Percentiles rank a stretch among this genome's conserved stretches.
Evolutionary conservation across 2,888 invertebrate genomes (phyloP).

Genomic region (Allygus modestus): DNA sequence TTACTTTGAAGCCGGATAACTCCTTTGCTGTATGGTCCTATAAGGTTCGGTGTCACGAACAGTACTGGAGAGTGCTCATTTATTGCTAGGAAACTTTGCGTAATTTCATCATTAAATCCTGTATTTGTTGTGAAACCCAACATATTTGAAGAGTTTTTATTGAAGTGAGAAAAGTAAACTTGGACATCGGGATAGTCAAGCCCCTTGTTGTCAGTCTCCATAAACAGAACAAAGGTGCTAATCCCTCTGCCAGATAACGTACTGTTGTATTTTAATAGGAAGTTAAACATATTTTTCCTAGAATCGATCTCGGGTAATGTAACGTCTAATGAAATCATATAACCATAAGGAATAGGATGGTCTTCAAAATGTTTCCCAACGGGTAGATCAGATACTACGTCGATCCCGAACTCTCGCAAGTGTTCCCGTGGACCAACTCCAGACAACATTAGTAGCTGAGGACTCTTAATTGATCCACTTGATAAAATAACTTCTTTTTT

Average conservation of each 20-base stretch:
- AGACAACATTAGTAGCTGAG: conserved; percentile 90
- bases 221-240: conserved; percentile 72
- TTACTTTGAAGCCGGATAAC: conserved; percentile 65
- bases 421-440: conserved; percentile 82
- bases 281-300: conserved; percentile 70
- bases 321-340: conserved; percentile 68
- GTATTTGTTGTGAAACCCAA: neutral
- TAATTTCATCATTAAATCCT: neutral
- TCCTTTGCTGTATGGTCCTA: conserved; percentile 73
- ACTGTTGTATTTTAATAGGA: conserved; percentile 75
- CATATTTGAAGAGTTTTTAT: conserved; percentile 57
- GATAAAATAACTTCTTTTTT: conserved; percentile 84
- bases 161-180: conserved; percentile 67
- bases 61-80: conserved; percentile 59
- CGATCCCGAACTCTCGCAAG: conserved; percentile 76
- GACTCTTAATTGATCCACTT: conserved; percentile 86
- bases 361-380: conserved; percentile 80
- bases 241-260: conserved; percentile 71
- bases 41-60: conserved; percentile 71
- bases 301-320: conserved; percentile 72
- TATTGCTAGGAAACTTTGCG: conserved; percentile 53
- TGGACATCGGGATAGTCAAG: conserved; percentile 71
- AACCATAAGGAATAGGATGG: conserved; percentile 63
- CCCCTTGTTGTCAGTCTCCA: conserved; percentile 72
- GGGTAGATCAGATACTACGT: conserved; percentile 77